Percentiles rank a stretch among this genome's conserved stretches.
Evolutionary conservation across 2,113 vertebrate genomes (phyloP).

Genomic region (Esox niger): DNA sequence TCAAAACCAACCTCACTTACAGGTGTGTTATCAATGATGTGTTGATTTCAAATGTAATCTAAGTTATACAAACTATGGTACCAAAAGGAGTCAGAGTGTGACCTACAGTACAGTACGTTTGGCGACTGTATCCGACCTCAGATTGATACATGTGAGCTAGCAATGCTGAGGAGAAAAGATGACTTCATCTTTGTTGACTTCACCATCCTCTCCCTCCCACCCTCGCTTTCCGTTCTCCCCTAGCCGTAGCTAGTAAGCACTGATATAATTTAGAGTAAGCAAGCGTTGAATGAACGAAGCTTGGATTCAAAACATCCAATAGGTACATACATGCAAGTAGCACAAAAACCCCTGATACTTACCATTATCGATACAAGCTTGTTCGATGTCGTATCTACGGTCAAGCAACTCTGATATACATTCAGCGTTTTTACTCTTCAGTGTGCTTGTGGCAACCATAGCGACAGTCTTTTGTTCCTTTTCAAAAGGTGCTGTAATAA

Average conservation of each 20-base stretch:
- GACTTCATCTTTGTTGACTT: constrained; percentile 64
- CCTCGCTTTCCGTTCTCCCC: constrained; percentile 8
- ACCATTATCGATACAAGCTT: constrained; percentile 73
- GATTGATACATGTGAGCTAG: background rate
- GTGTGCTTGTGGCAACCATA: constrained; percentile 71
- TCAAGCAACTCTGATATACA: constrained; percentile 58
- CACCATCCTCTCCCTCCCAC: constrained; percentile 17
- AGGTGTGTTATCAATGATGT: too few species aligned
- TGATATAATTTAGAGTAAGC: constrained; percentile 54
- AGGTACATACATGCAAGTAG: too few species aligned
- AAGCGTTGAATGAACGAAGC: constrained; percentile 30
- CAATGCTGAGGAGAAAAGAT: constrained; percentile 33
- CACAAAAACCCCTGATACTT: constrained; percentile 6
- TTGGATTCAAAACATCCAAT: constrained; percentile 30
- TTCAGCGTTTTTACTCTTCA: constrained; percentile 67
- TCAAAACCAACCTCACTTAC: too few species aligned
- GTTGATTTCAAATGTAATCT: too few species aligned
- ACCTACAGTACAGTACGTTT: background rate
- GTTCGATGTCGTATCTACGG: constrained; percentile 59
- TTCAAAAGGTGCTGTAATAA: constrained; percentile 27
- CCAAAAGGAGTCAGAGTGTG: too few species aligned
- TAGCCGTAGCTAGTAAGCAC: constrained; percentile 58
- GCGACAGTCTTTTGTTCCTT: constrained; percentile 21
- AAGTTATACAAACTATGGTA: too few species aligned
- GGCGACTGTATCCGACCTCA: background rate